phyloP scores from a whole-genome alignment of 2,888 invertebrate species.

The Carcina quercana region DNA sequence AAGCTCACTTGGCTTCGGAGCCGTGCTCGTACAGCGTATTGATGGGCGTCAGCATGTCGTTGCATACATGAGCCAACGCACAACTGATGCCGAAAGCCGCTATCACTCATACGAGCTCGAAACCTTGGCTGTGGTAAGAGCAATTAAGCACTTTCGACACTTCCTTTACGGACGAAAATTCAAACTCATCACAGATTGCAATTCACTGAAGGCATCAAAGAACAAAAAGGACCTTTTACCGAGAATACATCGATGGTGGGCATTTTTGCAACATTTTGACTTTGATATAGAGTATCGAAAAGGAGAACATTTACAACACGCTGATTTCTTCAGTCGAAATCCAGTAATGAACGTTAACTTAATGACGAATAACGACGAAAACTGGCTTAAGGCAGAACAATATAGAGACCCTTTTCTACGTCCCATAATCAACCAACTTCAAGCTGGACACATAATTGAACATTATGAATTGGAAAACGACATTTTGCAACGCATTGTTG shows the following conservation, averaged over 20 bases:
- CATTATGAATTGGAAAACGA: too few relatives aligned
- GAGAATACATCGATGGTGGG: constrained; percentile 13
- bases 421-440: too few relatives aligned
- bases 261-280: constrained; percentile 10
- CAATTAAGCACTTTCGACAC: constrained; percentile 12
- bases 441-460: too few relatives aligned
- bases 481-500: too few relatives aligned
- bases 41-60: background rate
- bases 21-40: constrained; percentile 1
- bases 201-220: constrained; percentile 9
- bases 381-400: constrained; percentile 7
- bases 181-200: constrained; percentile 7
- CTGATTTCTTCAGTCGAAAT: constrained; percentile 9
- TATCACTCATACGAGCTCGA: constrained; percentile 13
- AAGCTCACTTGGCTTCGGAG: constrained; percentile 1
- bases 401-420: background rate
- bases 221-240: constrained; percentile 13
- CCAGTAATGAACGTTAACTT: background rate
- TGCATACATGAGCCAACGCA: constrained; percentile 5
- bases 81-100: constrained; percentile 5
- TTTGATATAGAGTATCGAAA: constrained; percentile 15
- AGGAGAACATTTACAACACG: constrained; percentile 9
- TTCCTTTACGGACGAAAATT: constrained; percentile 10
- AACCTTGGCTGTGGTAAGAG: constrained; percentile 9
- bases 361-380: constrained; percentile 1